These are phyloP conservation scores for Pantherophis alleghaniensis DNA, from an alignment of 2,797 vertebrate species.

Conservation along the genomic window DNA sequence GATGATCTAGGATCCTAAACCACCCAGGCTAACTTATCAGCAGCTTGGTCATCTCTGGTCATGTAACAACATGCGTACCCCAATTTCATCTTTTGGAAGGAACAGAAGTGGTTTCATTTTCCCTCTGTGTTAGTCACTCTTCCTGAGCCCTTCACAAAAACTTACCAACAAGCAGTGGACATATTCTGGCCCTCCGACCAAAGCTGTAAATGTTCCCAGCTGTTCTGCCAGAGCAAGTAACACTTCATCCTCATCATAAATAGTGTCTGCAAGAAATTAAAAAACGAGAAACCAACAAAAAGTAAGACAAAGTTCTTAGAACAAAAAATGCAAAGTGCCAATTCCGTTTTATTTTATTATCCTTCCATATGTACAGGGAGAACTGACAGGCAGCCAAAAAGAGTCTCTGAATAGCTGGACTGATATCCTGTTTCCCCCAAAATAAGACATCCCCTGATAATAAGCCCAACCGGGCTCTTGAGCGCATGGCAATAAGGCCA, in stretches of 20 bases:
- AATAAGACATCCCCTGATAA: too few relatives aligned
- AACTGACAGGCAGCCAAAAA: not conserved
- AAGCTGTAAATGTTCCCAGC: constrained; percentile 72
- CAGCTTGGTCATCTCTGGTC: not conserved
- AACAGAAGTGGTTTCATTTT: not conserved
- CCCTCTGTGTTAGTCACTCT: not conserved
- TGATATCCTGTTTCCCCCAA: not conserved
- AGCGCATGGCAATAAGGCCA: too few relatives aligned
- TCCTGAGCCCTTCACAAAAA: not conserved
- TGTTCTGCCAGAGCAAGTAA: constrained; percentile 75
- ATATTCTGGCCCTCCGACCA: constrained; percentile 72
- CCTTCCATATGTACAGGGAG: not conserved
- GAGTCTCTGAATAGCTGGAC: not conserved
- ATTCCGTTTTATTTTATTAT: not conserved
- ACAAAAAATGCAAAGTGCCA: not conserved
- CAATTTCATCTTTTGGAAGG: not conserved
- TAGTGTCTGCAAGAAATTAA: constrained; percentile 64
- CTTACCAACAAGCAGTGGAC: constrained; percentile 74
- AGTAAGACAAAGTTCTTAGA: not conserved
- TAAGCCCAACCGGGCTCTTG: too few relatives aligned
- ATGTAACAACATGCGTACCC: rapidly evolving
- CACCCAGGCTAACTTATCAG: not conserved
- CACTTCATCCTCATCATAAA: constrained; percentile 76
- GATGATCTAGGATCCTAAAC: not conserved
- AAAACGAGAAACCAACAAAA: not conserved